Base-by-base conservation (phyloP, 2,797 vertebrate genomes). In the Ptychadena robeensis region DNA sequence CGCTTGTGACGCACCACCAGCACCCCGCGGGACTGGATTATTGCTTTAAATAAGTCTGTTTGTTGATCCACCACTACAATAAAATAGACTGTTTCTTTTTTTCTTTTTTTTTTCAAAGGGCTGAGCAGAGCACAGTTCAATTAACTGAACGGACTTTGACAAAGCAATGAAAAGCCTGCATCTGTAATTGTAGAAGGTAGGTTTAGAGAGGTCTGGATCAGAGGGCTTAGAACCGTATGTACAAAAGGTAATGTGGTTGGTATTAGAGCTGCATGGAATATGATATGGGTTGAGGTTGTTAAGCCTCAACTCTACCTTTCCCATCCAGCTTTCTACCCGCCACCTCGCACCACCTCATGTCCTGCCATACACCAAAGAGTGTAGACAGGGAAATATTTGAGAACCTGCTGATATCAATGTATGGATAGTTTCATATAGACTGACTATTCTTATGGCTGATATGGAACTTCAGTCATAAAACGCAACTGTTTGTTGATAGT, bases 1-100 rank as follows among this genome's bases (percentile, higher is more conserved):
- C 59, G 38, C 38, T 30, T 44, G 70, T 81, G 71, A 81, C 70
- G 71, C 79, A 73, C n/a, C 40, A 53, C 35, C 34, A 27, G 25
- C 48, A 30, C 53, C 78, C 53, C 14, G 30, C 44, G 57, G 78
- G 68, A 72, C 34, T 9, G 67, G 53, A 69, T 70, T 79, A 70
- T 61, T 79, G 48, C 34, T 79, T 79, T 79, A 70, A 69, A 59
- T 79, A 70, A 40, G 48, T 79, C 67, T n/a, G 44, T 6, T 38
- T 78, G 75, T 48, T 78, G 75, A 78, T 67, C 63, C 40, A 35
- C 75, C 31, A 28, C 38, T 27, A 78, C 75, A 68, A 68, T 68
- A 34, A 67, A 68, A 53, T 53, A 48, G 6, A 68, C 40, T 53
- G 38, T 67, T 31, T 34, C 40, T 57, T 57, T 65, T 66, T 30